A percentile compares a stretch with the other conserved stretches of the same genome.
phyloP scores from a whole-genome alignment of 2,113 vertebrate genomes.

The Myotis davidii region DNA sequence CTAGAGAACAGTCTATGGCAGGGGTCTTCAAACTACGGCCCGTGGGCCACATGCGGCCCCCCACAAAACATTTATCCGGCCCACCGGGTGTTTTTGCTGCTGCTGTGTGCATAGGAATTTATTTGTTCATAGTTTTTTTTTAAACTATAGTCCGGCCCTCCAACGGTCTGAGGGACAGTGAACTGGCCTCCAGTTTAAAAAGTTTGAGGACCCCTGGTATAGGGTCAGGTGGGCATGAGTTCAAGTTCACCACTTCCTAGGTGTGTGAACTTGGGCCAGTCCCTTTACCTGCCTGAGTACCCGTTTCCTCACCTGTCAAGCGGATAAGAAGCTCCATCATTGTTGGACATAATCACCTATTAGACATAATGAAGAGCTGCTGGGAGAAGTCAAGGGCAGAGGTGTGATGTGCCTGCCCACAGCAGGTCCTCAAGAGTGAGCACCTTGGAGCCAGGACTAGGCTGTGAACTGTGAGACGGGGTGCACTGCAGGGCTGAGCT shows the following conservation, averaged over 20 bases:
- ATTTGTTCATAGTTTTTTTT: too few relatives aligned
- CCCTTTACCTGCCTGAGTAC: neutral
- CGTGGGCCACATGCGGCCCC: too few relatives aligned
- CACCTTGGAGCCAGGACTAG: neutral
- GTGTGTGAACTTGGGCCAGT: neutral
- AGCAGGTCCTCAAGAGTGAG: neutral
- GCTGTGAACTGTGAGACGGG: neutral
- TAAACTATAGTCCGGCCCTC: too few relatives aligned
- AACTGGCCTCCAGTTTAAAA: too few relatives aligned
- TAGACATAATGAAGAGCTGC: neutral
- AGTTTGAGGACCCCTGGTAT: too few relatives aligned
- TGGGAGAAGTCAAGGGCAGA: neutral
- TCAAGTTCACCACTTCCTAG: neutral
- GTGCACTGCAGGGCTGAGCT: accelerated
- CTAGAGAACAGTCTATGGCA: neutral
- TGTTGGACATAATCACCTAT: neutral
- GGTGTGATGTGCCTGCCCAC: neutral
- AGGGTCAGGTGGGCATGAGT: neutral
- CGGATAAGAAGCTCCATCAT: neutral
- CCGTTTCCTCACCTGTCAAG: neutral
- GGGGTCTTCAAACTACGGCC: too few relatives aligned
- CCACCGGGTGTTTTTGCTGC: too few relatives aligned
- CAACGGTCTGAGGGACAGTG: too few relatives aligned
- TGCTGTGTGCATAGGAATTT: too few relatives aligned
- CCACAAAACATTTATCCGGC: too few relatives aligned